Evolutionary conservation across 2,888 invertebrate genomes (phyloP).

Genomic region (Hyppa rectilinea): DNA sequence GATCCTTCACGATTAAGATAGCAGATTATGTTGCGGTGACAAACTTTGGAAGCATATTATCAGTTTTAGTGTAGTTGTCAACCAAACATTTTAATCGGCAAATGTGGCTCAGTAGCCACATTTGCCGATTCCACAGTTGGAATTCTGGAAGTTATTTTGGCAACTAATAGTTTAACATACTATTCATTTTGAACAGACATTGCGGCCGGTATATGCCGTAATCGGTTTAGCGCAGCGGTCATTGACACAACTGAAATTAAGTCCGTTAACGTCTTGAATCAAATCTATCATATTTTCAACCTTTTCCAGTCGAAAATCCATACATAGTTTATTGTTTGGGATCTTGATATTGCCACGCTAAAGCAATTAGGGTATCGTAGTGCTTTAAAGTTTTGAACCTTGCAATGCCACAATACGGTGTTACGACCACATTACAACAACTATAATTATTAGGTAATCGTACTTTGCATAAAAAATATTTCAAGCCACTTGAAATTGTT

Average conservation of each 20-base stretch:
- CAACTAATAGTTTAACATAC: neutral
- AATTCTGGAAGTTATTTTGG: slow-evolving; percentile 22
- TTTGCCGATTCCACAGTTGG: too few relatives aligned
- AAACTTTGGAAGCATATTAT: slow-evolving; percentile 12
- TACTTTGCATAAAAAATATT: slow-evolving; percentile 20
- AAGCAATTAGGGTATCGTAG: too few relatives aligned
- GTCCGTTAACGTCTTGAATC: too few relatives aligned
- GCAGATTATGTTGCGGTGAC: neutral
- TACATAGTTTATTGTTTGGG: too few relatives aligned
- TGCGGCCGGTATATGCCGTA: too few relatives aligned
- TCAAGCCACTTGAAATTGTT: slow-evolving; percentile 13
- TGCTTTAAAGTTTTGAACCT: slow-evolving; percentile 19
- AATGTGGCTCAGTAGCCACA: too few relatives aligned
- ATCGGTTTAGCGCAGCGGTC: too few relatives aligned
- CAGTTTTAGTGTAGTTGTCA: slow-evolving; percentile 9
- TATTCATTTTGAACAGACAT: slow-evolving; percentile 2
- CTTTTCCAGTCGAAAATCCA: too few relatives aligned
- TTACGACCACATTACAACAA: slow-evolving; percentile 23
- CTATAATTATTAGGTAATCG: slow-evolving; percentile 2
- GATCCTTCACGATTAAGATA: slow-evolving; percentile 8
- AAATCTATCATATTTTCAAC: too few relatives aligned
- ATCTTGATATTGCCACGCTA: too few relatives aligned
- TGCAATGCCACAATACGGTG: slow-evolving; percentile 29
- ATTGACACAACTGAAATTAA: too few relatives aligned
- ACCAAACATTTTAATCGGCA: slow-evolving; percentile 13